Conservation (phyloP, 2,113 vertebrate genomes). For the Agelaius tricolor region DNA sequence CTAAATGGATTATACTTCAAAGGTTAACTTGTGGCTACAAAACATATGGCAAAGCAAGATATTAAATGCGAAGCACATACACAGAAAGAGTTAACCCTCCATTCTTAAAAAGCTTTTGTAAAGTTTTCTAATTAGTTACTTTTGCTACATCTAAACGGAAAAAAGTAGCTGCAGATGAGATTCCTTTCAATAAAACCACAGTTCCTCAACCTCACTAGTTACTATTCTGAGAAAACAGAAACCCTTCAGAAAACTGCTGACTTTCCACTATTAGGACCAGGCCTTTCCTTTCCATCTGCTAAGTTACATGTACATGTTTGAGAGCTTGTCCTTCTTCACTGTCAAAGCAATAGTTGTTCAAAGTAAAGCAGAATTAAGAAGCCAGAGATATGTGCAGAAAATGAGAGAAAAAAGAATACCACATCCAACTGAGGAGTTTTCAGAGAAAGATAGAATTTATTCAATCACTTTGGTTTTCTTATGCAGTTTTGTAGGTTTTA, state of each 20-base stretch:
- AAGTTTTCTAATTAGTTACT: background rate
- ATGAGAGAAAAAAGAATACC: background rate
- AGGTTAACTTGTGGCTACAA: background rate
- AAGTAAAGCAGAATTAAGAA: background rate
- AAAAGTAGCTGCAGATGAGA: background rate
- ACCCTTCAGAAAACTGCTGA: slow-evolving; percentile 16
- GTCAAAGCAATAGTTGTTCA: background rate
- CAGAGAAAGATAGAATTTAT: background rate
- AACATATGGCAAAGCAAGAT: background rate
- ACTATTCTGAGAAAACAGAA: slow-evolving; percentile 23
- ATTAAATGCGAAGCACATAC: background rate
- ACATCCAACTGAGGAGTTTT: background rate
- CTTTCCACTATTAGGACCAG: slow-evolving; percentile 2
- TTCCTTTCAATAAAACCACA: background rate
- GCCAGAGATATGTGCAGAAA: background rate
- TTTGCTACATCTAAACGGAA: background rate
- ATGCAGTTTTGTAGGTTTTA: background rate
- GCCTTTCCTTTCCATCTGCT: background rate
- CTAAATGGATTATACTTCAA: background rate
- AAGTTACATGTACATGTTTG: background rate
- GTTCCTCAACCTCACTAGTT: background rate
- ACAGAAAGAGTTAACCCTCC: background rate
- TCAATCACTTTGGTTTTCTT: background rate
- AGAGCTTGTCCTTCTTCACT: background rate
- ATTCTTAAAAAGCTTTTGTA: background rate